Evolutionary conservation across 2,113 vertebrate species (phyloP).

Genomic region (Osmerus mordax): DNA sequence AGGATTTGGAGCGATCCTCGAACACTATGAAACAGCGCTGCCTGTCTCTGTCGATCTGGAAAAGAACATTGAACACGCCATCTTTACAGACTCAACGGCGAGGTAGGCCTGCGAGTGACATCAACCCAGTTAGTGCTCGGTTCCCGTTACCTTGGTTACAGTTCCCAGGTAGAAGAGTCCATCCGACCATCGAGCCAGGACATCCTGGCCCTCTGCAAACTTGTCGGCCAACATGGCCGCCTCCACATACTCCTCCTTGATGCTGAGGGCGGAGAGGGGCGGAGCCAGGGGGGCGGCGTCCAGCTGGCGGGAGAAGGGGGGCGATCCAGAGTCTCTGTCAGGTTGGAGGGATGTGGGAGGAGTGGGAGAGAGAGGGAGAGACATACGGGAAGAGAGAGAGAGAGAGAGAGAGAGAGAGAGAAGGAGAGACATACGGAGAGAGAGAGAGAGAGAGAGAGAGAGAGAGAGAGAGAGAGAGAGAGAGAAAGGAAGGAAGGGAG

Average conservation of each 20-base stretch:
- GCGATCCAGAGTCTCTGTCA: no score
- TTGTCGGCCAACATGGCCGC: conserved; percentile 82
- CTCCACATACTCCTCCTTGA: conserved; percentile 83
- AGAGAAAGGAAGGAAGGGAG: no score
- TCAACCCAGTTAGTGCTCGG: background rate
- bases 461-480: no score
- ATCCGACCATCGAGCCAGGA: conserved; percentile 98
- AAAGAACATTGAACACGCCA: background rate
- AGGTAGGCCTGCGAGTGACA: background rate
- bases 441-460: no score
- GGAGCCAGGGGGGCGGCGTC: conserved; percentile 82
- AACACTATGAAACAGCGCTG: conserved; percentile 96
- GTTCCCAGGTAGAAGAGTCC: conserved; percentile 99
- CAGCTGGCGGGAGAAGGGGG: conserved; percentile 79
- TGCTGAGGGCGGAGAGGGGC: conserved; percentile 70
- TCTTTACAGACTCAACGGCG: background rate
- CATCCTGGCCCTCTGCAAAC: conserved; percentile 97
- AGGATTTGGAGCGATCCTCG: conserved; percentile 97
- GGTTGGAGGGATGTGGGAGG: no score
- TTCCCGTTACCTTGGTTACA: conserved; percentile 86
- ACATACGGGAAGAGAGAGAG: no score
- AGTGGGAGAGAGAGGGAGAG: no score
- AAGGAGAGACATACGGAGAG: no score
- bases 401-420: no score
- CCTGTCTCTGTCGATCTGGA: conserved; percentile 92